phyloP scores from a whole-genome alignment of 2,888 invertebrate genomes.

The Heliconius charithonia region DNA sequence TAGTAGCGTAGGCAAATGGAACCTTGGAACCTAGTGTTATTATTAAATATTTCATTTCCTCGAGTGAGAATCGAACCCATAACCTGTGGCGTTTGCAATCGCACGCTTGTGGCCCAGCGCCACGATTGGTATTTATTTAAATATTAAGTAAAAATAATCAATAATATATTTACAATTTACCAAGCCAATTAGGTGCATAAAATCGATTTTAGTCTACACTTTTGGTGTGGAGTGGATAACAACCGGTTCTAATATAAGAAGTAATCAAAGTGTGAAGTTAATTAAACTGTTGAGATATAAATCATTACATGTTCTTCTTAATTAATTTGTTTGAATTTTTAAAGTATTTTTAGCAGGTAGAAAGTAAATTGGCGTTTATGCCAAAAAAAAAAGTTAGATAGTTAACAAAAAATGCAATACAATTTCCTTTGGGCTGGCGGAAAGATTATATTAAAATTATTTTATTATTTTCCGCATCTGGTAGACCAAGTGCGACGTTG shows the following conservation, averaged over 20 bases:
- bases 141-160: not conserved
- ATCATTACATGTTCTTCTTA: not conserved
- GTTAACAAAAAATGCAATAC: not conserved
- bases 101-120: too few relatives aligned
- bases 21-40: not conserved
- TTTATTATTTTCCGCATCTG: too few relatives aligned
- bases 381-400: not conserved
- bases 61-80: too few relatives aligned
- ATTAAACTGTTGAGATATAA: conserved; percentile 3
- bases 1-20: not conserved
- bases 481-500: not conserved
- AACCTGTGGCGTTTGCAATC: too few relatives aligned
- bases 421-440: too few relatives aligned
- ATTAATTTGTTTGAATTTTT: not conserved
- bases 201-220: conserved; percentile 5
- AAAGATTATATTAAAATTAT: too few relatives aligned
- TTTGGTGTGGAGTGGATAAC: conserved; percentile 1
- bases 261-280: conserved; percentile 17
- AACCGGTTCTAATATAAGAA: conserved; percentile 7
- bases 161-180: conserved; percentile 3
- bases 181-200: conserved; percentile 6
- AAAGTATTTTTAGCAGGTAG: not conserved
- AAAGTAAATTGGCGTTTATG: not conserved
- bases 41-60: too few relatives aligned
- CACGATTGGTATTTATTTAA: not conserved